Evolutionary conservation across 2,113 vertebrate species (phyloP).

Genomic region (Alosa alosa): DNA sequence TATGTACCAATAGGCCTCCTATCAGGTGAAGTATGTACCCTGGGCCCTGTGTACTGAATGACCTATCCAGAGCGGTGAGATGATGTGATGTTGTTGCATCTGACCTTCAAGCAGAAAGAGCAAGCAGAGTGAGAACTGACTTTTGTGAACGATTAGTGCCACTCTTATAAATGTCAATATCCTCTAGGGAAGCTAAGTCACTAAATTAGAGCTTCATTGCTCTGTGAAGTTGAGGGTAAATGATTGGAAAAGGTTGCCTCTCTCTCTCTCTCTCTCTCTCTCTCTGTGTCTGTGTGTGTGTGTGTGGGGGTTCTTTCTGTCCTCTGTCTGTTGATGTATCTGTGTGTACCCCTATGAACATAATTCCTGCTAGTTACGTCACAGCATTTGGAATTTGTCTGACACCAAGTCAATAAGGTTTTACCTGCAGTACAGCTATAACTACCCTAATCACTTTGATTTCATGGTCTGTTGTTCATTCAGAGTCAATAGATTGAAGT

Average conservation of each 20-base stretch:
- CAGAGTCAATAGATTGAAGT: slow-evolving; percentile 6
- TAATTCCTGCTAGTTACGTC: not conserved
- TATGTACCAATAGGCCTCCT: not conserved
- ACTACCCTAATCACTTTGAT: slow-evolving; percentile 23
- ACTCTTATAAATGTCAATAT: slow-evolving; percentile 16
- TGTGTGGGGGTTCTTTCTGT: too few relatives aligned
- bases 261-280: not conserved
- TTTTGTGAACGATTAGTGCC: slow-evolving; percentile 19
- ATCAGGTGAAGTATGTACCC: not conserved
- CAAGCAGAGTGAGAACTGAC: not conserved
- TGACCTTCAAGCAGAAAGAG: not conserved
- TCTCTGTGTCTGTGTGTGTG: not conserved
- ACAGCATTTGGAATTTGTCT: not conserved
- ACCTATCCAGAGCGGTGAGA: not conserved
- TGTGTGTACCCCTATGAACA: not conserved
- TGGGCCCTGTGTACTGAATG: not conserved
- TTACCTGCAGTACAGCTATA: not conserved
- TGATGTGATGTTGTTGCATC: not conserved
- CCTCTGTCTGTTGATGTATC: not conserved
- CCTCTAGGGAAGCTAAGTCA: not conserved
- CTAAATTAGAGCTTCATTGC: slow-evolving; percentile 21
- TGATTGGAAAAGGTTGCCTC: not conserved
- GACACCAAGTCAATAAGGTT: not conserved
- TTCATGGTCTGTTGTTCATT: slow-evolving; percentile 27
- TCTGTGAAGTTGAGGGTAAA: not conserved